Base-by-base conservation (phyloP, 2,888 invertebrate genomes). In the Bombylius major region DNA sequence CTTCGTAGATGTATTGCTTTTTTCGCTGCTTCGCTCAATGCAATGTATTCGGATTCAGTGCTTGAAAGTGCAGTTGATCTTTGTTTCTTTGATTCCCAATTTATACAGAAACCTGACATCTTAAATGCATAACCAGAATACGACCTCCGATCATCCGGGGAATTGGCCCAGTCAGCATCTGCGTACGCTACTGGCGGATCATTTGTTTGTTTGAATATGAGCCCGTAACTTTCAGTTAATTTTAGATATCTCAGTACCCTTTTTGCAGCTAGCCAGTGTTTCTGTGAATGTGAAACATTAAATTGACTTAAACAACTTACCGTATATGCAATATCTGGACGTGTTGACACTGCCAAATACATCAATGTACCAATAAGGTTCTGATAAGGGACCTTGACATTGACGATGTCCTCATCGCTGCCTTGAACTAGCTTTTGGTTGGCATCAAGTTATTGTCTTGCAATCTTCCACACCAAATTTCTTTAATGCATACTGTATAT, bases 1-100 rank as follows among this genome's bases (percentile, higher is more conserved):
- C 23, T 23, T 23, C 23, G 23, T 4, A 61, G 42, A 33, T 62
- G 58, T 36, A 60, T 13, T 5, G 59, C 60, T 33, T 61, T 61
- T 50, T 59, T 62, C 6, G 55, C 44, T 23, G 59, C 59, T 14
- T 60, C 59, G 4, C 59, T 36, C 33, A 62, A 46, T 5, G 60
- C 61, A 14, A 62, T 53, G 31, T 62, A 60, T 33, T 62, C 62
- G 4, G 62, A 53, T 36, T 62, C 62, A 5, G 60, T 60, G 36
- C 59, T 61, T 4, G 58, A 62, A 14, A 61, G 51, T 7, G 61
- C 53, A 4, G 61, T 57, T 2, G 59, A 60, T 13, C 55, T 53
- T 53, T 61, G 62, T 23, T 63, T 62, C 4, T 59, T 56, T n/a
- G 59, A 57, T 31, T 64, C 58, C 60, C 62, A 64, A 33, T 59